Conservation (phyloP, 2,797 vertebrate species). For the Crax fasciolata region DNA sequence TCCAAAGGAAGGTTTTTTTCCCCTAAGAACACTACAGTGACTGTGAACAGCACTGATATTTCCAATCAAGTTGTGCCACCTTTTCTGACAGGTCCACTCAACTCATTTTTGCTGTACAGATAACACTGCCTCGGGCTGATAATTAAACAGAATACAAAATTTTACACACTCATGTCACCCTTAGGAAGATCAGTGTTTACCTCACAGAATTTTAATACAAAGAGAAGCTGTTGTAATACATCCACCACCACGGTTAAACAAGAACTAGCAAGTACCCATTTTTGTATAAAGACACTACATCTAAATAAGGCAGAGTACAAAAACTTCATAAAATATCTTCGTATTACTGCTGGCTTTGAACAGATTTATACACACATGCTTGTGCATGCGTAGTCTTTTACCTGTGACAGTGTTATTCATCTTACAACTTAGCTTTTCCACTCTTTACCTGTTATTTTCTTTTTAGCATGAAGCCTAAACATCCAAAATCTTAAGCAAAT, state of each 20-base stretch:
- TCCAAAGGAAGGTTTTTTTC: background rate
- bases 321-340: background rate
- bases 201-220: background rate
- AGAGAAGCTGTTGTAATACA: background rate
- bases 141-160: conserved; percentile 1
- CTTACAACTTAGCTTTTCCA: background rate
- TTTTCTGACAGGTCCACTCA: conserved; percentile 18
- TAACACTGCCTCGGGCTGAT: background rate
- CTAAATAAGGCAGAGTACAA: background rate
- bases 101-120: background rate
- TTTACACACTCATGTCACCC: background rate
- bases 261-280: background rate
- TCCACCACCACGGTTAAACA: background rate
- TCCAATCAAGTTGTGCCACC: background rate
- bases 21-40: background rate
- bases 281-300: background rate
- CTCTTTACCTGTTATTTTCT: background rate
- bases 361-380: background rate
- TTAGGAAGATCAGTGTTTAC: conserved; percentile 17
- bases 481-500: background rate
- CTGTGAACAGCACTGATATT: background rate
- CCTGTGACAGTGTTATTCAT: too few species aligned
- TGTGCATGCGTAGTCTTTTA: background rate
- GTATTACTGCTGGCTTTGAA: background rate
- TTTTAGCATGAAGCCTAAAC: background rate